Percentiles rank a stretch among this genome's conserved stretches.
Conservation (phyloP, 2,797 vertebrate genomes). For the Oreonectes daqikongensis region DNA sequence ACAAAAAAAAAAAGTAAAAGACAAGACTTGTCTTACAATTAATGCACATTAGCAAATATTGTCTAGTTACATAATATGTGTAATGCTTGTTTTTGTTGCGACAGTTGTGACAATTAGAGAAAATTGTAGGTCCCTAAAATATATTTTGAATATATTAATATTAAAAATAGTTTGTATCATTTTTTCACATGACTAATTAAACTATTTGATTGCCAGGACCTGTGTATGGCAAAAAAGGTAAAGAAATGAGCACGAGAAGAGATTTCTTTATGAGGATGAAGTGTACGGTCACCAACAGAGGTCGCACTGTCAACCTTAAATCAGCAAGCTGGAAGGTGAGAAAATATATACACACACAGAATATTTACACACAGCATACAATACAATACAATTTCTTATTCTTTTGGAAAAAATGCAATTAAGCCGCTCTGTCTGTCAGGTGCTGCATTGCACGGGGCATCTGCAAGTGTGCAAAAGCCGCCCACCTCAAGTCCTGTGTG, state of each 20-base stretch:
- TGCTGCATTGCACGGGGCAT: constrained; percentile 85
- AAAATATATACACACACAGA: background rate
- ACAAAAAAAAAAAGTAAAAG: no score
- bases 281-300: constrained; percentile 87
- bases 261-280: constrained; percentile 94
- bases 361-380: background rate
- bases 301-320: constrained; percentile 88
- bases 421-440: constrained; percentile 67
- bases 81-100: background rate
- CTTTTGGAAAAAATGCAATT: background rate
- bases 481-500: constrained; percentile 73
- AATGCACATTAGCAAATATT: background rate
- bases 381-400: background rate
- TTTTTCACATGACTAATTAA: background rate
- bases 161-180: no score
- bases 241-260: constrained; percentile 79
- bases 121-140: no score
- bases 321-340: constrained; percentile 87
- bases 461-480: constrained; percentile 80
- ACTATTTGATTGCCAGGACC: constrained; percentile 63
- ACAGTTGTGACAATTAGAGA: no score
- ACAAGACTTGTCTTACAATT: background rate
- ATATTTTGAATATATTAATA: no score
- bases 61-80: background rate
- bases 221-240: constrained; percentile 79